These are phyloP conservation scores for Paragorgia papillata DNA, from an alignment of 92 coral and sea anemone genomes.

Conservation along the genomic window DNA sequence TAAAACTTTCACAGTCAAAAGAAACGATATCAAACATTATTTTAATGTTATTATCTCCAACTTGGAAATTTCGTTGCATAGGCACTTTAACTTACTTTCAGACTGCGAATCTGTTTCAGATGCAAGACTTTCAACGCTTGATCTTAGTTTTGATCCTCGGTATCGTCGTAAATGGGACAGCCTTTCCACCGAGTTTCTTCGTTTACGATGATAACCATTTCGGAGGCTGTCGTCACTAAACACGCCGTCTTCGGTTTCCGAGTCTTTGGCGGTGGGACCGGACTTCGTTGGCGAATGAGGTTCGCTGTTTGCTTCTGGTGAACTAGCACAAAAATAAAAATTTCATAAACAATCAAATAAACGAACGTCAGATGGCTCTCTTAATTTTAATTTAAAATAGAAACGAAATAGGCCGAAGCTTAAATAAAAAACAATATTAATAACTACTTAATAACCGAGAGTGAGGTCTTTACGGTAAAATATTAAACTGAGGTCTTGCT, in stretches of 20 bases:
- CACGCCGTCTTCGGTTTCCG: slow-evolving; percentile 21
- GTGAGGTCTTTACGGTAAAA: no score
- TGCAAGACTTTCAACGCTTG: slow-evolving; percentile 28
- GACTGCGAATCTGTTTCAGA: slow-evolving; percentile 29
- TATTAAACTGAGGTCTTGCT: no score
- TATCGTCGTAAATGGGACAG: slow-evolving; percentile 6
- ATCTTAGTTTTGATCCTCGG: slow-evolving; percentile 19
- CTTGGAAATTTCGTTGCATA: no score
- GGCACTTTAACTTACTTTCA: slow-evolving; percentile 26
- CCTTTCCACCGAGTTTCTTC: slow-evolving; percentile 24
- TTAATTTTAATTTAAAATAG: no score
- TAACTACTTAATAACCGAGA: no score
- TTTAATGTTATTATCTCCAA: no score
- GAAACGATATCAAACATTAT: no score
- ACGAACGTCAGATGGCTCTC: no score
- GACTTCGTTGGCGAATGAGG: neutral
- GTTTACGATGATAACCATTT: neutral
- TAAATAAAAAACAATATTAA: no score
- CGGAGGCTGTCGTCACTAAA: slow-evolving; percentile 21
- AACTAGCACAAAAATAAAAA: neutral
- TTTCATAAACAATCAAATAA: no score
- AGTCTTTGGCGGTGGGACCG: neutral
- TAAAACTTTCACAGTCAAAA: no score
- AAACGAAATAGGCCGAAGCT: no score
- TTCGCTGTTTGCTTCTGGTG: slow-evolving; percentile 35